Conservation (phyloP, 37 sponge, comb jelly and placozoan genomes). For the Amphimedon queenslandica region DNA sequence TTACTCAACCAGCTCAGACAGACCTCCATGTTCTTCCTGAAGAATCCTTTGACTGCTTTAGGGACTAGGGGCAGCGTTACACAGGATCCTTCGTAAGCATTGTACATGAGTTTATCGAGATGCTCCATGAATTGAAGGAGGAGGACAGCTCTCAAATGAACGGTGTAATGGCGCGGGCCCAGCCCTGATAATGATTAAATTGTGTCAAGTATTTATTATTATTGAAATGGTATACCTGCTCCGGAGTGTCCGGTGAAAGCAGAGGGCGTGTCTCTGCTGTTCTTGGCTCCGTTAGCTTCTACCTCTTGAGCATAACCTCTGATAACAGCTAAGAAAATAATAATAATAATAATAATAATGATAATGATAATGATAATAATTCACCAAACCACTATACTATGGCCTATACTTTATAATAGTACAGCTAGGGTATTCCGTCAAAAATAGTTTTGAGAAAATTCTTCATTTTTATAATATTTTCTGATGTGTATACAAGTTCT, state of each 20-base stretch:
- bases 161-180: slow-evolving; percentile 87
- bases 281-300: slow-evolving; percentile 40
- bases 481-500: no score
- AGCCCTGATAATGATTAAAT: slow-evolving; percentile 38
- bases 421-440: no score
- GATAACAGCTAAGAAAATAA: slow-evolving; percentile 52
- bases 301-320: slow-evolving; percentile 78
- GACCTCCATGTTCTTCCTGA: slow-evolving; percentile 80
- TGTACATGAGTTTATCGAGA: slow-evolving; percentile 94
- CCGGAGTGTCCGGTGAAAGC: slow-evolving; percentile 82
- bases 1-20: slow-evolving; percentile 85
- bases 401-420: no score
- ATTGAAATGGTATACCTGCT: slow-evolving; percentile 34
- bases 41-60: slow-evolving; percentile 79
- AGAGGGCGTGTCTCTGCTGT: slow-evolving; percentile 68
- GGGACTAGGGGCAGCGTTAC: slow-evolving; percentile 71
- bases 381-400: no score
- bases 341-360: background rate
- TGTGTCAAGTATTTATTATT: background rate
- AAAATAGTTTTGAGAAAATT: no score
- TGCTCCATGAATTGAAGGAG: slow-evolving; percentile 87
- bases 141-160: slow-evolving; percentile 74
- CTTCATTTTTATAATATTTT: no score
- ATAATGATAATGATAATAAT: background rate
- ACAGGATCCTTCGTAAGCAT: slow-evolving; percentile 88